Conservation (phyloP, 35 echinoderm and acorn worm genomes). For the Amphiura filiformis region DNA sequence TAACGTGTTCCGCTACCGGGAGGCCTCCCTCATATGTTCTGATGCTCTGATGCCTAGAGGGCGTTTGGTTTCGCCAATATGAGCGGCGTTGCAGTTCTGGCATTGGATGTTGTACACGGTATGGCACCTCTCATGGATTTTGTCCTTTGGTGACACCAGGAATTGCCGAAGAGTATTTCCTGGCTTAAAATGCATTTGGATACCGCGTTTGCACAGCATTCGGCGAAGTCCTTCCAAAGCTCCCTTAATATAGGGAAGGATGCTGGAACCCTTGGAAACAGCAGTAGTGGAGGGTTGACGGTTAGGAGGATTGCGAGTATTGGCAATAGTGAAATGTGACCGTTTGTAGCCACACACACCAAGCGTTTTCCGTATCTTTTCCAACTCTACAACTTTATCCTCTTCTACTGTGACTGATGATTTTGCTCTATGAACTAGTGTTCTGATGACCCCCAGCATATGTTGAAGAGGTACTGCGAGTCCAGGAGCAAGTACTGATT, state of each 20-base stretch:
- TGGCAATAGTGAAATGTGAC: neutral
- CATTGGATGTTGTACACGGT: neutral
- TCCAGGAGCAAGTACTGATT: slow-evolving; percentile 6
- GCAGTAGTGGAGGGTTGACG: neutral
- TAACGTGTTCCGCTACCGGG: neutral
- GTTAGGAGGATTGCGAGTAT: slow-evolving; percentile 1
- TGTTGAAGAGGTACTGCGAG: slow-evolving; percentile 32
- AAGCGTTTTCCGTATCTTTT: neutral
- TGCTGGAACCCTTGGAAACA: neutral
- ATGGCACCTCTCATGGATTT: neutral
- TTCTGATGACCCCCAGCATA: slow-evolving; percentile 18
- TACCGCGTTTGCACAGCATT: too few relatives aligned
- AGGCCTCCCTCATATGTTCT: neutral
- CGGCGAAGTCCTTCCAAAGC: neutral
- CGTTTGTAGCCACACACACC: slow-evolving; percentile 20
- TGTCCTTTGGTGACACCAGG: neutral
- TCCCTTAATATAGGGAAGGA: neutral
- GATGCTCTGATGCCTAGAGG: neutral
- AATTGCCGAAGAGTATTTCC: too few relatives aligned
- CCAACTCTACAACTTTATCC: slow-evolving; percentile 9
- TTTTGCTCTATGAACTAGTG: neutral
- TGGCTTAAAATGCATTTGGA: too few relatives aligned
- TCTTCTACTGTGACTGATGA: slow-evolving; percentile 1
- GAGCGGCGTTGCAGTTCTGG: neutral
- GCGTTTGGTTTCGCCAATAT: neutral